Percentiles rank a stretch among this genome's conserved stretches.
Evolutionary conservation across 2,888 invertebrate genomes (phyloP).

Genomic region (Pteria penguin): DNA sequence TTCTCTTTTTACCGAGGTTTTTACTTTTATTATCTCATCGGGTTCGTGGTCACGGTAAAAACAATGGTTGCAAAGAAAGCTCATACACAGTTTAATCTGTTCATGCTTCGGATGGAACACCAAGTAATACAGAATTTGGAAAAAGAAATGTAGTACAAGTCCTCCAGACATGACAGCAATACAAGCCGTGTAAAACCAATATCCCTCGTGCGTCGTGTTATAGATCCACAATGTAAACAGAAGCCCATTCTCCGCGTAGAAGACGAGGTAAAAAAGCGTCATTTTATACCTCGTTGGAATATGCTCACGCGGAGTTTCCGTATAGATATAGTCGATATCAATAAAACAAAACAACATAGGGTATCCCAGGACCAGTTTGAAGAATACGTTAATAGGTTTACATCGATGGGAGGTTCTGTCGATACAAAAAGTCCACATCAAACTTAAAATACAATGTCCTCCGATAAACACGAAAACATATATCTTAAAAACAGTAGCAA

Average conservation of each 20-base stretch:
- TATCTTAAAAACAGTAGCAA: neutral
- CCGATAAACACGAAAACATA: neutral
- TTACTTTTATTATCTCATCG: too few relatives aligned
- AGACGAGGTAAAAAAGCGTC: neutral
- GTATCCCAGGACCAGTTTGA: neutral
- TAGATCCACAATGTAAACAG: neutral
- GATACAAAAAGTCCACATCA: neutral
- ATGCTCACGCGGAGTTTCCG: neutral
- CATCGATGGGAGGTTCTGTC: neutral
- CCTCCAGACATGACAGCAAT: neutral
- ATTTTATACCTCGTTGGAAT: slow-evolving; percentile 1
- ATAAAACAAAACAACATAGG: slow-evolving; percentile 1
- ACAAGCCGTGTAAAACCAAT: neutral
- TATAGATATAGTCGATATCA: neutral
- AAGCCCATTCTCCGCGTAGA: neutral
- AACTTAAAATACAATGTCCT: neutral
- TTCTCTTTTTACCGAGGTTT: too few relatives aligned
- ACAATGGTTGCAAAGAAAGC: too few relatives aligned
- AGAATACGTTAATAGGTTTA: neutral
- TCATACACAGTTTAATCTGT: too few relatives aligned
- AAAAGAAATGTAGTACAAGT: neutral
- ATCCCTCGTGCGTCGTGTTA: neutral
- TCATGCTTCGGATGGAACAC: neutral
- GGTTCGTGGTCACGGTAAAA: too few relatives aligned
- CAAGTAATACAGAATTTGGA: neutral